phyloP scores from a whole-genome alignment of 2,888 invertebrate genomes.

The Herminia tarsipennalis region DNA sequence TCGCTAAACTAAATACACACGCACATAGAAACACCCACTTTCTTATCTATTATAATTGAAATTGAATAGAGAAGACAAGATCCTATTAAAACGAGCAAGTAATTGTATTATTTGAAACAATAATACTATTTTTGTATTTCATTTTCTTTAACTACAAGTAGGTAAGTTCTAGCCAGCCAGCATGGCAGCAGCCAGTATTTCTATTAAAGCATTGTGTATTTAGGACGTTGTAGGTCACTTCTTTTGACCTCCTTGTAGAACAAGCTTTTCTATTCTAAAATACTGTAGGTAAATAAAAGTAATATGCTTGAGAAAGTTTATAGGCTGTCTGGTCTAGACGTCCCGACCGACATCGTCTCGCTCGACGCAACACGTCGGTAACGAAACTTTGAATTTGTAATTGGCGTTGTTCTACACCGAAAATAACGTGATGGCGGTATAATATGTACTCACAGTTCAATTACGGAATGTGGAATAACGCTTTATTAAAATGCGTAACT shows the following conservation, averaged over 20 bases:
- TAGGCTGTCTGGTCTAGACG: slow-evolving; percentile 62
- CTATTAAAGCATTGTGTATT: slow-evolving; percentile 6
- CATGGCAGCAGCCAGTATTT: too few relatives aligned
- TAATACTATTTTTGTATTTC: too few relatives aligned
- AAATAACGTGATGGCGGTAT: slow-evolving; percentile 12
- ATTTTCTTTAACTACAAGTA: too few relatives aligned
- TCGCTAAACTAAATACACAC: too few relatives aligned
- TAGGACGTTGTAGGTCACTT: slow-evolving; percentile 33
- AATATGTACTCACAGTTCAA: slow-evolving; percentile 15
- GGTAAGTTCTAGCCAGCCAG: too few relatives aligned
- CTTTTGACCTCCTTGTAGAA: slow-evolving; percentile 33
- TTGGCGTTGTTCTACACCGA: slow-evolving; percentile 17
- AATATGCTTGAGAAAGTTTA: slow-evolving; percentile 54
- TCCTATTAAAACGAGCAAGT: too few relatives aligned
- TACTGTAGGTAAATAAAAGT: slow-evolving; percentile 46
- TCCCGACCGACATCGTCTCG: slow-evolving; percentile 39
- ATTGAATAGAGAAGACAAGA: too few relatives aligned
- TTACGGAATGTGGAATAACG: neutral
- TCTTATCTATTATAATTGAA: too few relatives aligned
- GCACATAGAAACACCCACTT: too few relatives aligned
- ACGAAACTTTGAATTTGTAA: slow-evolving; percentile 48
- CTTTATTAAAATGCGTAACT: neutral
- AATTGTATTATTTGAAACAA: too few relatives aligned
- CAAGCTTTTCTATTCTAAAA: slow-evolving; percentile 41
- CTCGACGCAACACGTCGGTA: slow-evolving; percentile 35